Percentiles rank a stretch among this genome's conserved stretches.
Conservation (phyloP, 2,113 vertebrate genomes). For the Percopsis transmontana region DNA sequence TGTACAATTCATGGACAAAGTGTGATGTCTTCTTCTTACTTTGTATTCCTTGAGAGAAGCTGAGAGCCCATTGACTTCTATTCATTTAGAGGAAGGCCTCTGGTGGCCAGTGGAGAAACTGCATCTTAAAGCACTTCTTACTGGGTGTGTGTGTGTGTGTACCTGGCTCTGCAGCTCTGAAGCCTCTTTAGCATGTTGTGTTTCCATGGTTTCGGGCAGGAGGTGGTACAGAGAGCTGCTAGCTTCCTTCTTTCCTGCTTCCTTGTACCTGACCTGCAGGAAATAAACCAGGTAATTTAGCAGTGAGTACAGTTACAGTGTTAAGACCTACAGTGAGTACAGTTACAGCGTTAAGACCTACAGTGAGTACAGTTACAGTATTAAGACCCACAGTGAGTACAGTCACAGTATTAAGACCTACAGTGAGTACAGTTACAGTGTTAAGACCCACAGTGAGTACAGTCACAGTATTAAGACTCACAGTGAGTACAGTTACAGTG, state of each 20-base stretch:
- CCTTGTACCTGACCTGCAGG: conserved; percentile 45
- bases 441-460: too few relatives aligned
- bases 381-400: too few relatives aligned
- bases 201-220: conserved; percentile 39
- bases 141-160: conserved; percentile 9
- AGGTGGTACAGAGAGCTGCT: not conserved
- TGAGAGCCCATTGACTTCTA: too few relatives aligned
- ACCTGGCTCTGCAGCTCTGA: conserved; percentile 66
- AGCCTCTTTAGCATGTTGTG: conserved; percentile 39
- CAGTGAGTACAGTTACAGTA: too few relatives aligned
- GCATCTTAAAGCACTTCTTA: not conserved
- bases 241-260: conserved; percentile 23
- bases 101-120: not conserved
- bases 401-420: too few relatives aligned
- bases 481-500: too few relatives aligned
- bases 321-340: not conserved
- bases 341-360: not conserved
- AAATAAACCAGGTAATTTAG: not conserved
- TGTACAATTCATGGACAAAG: not conserved
- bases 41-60: too few relatives aligned
- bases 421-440: too few relatives aligned
- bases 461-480: too few relatives aligned
- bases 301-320: not conserved
- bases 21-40: too few relatives aligned
- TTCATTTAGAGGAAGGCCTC: too few relatives aligned